Base-by-base conservation (phyloP, 2,113 vertebrate species). In the Sinocyclocheilus rhinocerous region DNA sequence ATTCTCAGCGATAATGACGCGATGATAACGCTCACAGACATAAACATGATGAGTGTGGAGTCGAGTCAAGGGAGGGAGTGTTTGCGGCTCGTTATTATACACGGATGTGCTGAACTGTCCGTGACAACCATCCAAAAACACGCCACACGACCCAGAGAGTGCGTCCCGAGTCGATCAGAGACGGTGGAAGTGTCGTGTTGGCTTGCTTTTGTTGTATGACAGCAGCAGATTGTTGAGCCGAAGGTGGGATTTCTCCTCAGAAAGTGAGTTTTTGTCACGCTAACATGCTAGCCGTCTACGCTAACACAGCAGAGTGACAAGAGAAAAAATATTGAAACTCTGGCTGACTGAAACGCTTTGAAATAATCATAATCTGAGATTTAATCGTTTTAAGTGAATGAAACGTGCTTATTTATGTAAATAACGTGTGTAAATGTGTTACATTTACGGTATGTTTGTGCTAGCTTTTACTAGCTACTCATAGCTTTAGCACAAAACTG, bases 241-340 rank as follows among this genome's bases (percentile, higher is more conserved):
- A n/a, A 36, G 20, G 3, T 22, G 48, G 67, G 48, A 70, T 83
- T 83, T 73, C 24, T 70, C 65, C 48, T 72, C 67, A 73, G 81
- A 83, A 83, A 83, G 81, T 83, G 67, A 83, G 81, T 83, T 83
- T 70, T 15, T 15, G 29, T 57, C 50, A 42, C 24, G 81, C 81
- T 83, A 83, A n/a, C 29, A 24, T 24, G 81, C 50, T 83, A 83
- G 65, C 45, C 6, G 67, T 22, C 42, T 29, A 4, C 13, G 81
- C 67, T 70, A 73, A 72, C 26, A 70, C 45, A 33, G 6, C 67
- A 57, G 20, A 73, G 57, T 83, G 45, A 29, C 76, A 82, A 69
- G 20, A 33, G 24, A 10, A 2, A 48, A 67, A 83, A 57, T 22
- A 12, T 42, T 11, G 16, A 36, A 2, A 4, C 63, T 8, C 20